A percentile compares a stretch with the other conserved stretches of the same genome.
These are phyloP conservation scores for Epinephelus cyanopodus DNA, from an alignment of 2,113 vertebrate species.

Conservation along the genomic window DNA sequence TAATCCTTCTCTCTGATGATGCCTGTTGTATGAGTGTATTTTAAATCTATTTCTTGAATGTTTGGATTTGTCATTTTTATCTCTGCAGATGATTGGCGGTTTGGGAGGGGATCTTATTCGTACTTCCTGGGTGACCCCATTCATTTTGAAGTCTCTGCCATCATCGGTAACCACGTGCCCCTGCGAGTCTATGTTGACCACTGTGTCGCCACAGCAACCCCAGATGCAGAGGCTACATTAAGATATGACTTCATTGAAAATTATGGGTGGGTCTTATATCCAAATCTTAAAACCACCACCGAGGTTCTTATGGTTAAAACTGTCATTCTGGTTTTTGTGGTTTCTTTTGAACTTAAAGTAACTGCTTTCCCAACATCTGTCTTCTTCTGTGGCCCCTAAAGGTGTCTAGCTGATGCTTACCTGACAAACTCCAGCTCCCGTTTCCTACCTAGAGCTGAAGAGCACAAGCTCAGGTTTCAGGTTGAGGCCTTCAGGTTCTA, in stretches of 20 bases:
- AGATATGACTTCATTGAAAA: conserved; percentile 75
- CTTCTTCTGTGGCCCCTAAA: conserved; percentile 10
- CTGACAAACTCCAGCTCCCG: conserved; percentile 70
- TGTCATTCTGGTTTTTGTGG: neutral
- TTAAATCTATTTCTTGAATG: neutral
- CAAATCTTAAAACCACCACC: no score
- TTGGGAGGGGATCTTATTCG: conserved; percentile 51
- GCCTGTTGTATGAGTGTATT: neutral
- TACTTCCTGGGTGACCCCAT: conserved; percentile 79
- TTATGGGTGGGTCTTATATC: conserved; percentile 66
- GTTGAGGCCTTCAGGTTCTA: conserved; percentile 80
- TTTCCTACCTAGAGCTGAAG: conserved; percentile 68
- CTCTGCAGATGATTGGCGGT: conserved; percentile 72
- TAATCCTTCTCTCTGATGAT: neutral
- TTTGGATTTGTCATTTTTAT: neutral
- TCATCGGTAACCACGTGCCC: conserved; percentile 66
- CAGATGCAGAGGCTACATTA: conserved; percentile 36
- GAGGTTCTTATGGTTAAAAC: neutral
- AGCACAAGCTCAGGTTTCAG: conserved; percentile 69
- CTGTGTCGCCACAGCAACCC: conserved; percentile 73
- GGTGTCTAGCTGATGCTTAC: conserved; percentile 77
- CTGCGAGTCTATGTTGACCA: conserved; percentile 73
- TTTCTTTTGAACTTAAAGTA: neutral
- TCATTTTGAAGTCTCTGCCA: conserved; percentile 69
- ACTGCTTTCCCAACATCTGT: neutral